Percentiles rank a stretch among this genome's conserved stretches.
Evolutionary conservation across 2,113 vertebrate genomes (phyloP).

Genomic region (Dasyprocta punctata): DNA sequence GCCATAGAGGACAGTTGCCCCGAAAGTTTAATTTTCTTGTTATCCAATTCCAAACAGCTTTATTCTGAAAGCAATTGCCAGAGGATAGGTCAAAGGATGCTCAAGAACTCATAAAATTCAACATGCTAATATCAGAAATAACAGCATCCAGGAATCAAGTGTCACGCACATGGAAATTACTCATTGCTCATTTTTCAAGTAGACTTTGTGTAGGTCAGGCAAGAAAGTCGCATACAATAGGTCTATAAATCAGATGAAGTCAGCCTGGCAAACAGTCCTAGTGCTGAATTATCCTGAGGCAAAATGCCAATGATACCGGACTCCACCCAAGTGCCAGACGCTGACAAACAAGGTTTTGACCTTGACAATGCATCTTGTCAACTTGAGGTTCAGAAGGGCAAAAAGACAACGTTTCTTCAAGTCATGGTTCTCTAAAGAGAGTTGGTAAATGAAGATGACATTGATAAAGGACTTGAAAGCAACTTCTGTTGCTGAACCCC

Average conservation of each 20-base stretch:
- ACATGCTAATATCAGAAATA: conserved; percentile 8
- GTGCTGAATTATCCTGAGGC: conserved; percentile 62
- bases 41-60: conserved; percentile 24
- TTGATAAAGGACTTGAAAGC: background rate
- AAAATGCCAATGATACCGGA: conserved; percentile 55
- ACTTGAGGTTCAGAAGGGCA: conserved; percentile 64
- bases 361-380: conserved; percentile 54
- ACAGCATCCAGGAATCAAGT: conserved; percentile 1
- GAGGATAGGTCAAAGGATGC: conserved; percentile 41
- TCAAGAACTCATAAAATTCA: background rate
- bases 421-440: conserved; percentile 43
- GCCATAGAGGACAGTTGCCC: background rate
- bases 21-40: conserved; percentile 35
- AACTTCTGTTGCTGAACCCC: background rate
- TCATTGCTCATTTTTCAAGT: conserved; percentile 55
- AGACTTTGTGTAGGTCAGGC: conserved; percentile 31
- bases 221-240: conserved; percentile 47
- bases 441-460: conserved; percentile 15
- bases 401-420: conserved; percentile 38
- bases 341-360: background rate
- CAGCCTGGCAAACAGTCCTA: conserved; percentile 33
- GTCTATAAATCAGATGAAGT: conserved; percentile 73
- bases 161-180: background rate
- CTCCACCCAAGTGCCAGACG: conserved; percentile 42
- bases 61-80: conserved; percentile 37